A percentile compares a stretch with the other conserved stretches of the same genome.
These are phyloP conservation scores for Fregata magnificens DNA, from an alignment of 2,113 vertebrate species.

Conservation along the genomic window DNA sequence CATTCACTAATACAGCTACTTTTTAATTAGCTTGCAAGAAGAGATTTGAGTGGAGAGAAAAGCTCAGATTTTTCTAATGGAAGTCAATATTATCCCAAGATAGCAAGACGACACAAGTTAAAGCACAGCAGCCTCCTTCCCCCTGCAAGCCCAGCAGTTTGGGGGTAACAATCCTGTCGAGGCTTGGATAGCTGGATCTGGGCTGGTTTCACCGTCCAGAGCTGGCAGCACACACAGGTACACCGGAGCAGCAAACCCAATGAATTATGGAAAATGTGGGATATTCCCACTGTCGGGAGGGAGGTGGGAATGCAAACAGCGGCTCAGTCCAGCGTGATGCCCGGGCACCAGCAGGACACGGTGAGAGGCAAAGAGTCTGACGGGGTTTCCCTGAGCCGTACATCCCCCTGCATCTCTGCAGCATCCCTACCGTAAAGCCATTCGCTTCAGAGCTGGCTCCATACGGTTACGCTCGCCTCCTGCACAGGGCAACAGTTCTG, in stretches of 20 bases:
- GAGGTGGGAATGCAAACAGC: not conserved
- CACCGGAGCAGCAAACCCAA: not conserved
- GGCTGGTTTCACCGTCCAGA: not conserved
- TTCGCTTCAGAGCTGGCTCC: not conserved
- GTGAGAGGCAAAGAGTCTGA: accelerated
- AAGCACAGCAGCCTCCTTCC: not conserved
- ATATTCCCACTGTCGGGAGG: not conserved
- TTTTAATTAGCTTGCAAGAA: slow-evolving; percentile 44
- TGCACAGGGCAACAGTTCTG: not conserved
- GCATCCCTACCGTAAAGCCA: not conserved
- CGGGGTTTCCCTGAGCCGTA: accelerated
- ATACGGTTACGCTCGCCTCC: accelerated
- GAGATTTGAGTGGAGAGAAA: not conserved
- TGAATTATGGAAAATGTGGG: not conserved
- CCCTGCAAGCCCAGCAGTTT: not conserved
- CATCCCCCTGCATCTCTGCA: not conserved
- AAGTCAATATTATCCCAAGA: not conserved
- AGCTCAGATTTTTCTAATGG: not conserved
- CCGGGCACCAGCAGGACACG: accelerated
- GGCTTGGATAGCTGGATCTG: accelerated
- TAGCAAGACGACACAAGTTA: not conserved
- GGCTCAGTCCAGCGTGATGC: accelerated
- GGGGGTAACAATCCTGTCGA: not conserved
- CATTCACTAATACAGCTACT: slow-evolving; percentile 27
- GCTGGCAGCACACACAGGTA: not conserved